These are phyloP conservation scores for Drosophila obscura DNA, from an alignment of 1,140 invertebrate species.

Conservation along the genomic window DNA sequence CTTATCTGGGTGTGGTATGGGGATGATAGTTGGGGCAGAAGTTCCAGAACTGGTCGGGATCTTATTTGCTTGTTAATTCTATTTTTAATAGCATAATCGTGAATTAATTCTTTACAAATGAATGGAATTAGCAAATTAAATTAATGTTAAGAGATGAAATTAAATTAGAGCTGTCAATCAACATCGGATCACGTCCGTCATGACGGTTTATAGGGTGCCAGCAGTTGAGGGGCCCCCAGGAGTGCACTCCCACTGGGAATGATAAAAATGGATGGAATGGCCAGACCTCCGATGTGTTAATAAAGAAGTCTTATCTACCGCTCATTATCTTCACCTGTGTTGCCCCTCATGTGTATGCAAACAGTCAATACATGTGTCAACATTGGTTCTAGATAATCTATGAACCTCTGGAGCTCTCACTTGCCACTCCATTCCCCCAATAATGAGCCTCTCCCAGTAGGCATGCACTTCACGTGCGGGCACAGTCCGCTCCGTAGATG, in stretches of 20 bases:
- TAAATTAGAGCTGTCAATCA: conserved; percentile 39
- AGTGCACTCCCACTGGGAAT: conserved; percentile 48
- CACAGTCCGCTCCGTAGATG: too few relatives aligned
- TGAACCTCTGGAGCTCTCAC: not conserved
- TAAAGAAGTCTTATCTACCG: conserved; percentile 45
- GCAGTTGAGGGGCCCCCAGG: conserved; percentile 11
- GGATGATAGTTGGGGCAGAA: not conserved
- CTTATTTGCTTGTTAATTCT: not conserved
- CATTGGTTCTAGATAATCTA: conserved; percentile 26
- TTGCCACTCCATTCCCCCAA: not conserved
- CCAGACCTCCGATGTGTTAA: conserved; percentile 46
- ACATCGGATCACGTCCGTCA: conserved; percentile 10
- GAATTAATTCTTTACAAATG: conserved; percentile 14
- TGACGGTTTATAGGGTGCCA: conserved; percentile 23
- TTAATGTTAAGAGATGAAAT: conserved; percentile 40
- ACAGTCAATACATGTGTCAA: conserved; percentile 56
- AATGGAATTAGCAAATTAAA: conserved; percentile 35
- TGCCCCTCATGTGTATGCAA: conserved; percentile 15
- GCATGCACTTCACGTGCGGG: conserved; percentile 36
- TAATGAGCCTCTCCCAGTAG: not conserved
- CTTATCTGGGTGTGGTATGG: too few relatives aligned
- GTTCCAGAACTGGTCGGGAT: not conserved
- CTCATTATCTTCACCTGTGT: conserved; percentile 58
- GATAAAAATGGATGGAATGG: conserved; percentile 23
- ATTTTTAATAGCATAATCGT: conserved; percentile 29